Conservation (phyloP, 2,888 invertebrate genomes). For the Oasisia sp. region DNA sequence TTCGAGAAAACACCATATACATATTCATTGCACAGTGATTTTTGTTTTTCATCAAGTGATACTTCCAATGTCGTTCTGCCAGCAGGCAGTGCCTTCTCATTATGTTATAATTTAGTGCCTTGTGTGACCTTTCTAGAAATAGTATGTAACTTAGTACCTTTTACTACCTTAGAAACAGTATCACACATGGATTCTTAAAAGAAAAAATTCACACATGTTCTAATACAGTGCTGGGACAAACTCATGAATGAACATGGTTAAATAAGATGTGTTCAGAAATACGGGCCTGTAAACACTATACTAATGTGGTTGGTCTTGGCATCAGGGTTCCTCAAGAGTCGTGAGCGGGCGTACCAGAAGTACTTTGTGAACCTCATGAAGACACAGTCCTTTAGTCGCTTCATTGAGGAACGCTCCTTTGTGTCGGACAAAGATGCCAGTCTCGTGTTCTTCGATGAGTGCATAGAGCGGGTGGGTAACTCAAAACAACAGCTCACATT, state of each 20-base stretch:
- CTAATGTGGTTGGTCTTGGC: background rate
- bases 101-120: too few relatives aligned
- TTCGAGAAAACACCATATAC: too few relatives aligned
- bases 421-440: slow-evolving; percentile 98
- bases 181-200: background rate
- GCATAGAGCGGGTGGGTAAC: slow-evolving; percentile 75
- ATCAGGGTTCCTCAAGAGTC: slow-evolving; percentile 62
- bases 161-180: background rate
- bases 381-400: slow-evolving; percentile 97
- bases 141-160: background rate
- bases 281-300: too few relatives aligned
- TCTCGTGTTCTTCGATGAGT: slow-evolving; percentile 96
- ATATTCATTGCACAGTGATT: too few relatives aligned
- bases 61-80: too few relatives aligned
- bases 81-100: too few relatives aligned
- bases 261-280: too few relatives aligned
- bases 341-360: slow-evolving; percentile 69
- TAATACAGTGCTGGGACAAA: background rate
- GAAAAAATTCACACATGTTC: too few relatives aligned
- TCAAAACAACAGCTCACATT: background rate
- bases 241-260: background rate
- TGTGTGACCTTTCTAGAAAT: background rate
- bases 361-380: slow-evolving; percentile 90
- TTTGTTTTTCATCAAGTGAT: too few relatives aligned
- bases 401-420: slow-evolving; percentile 98